Conservation (phyloP, 2,888 invertebrate species). For the Plagodis dolabraria region DNA sequence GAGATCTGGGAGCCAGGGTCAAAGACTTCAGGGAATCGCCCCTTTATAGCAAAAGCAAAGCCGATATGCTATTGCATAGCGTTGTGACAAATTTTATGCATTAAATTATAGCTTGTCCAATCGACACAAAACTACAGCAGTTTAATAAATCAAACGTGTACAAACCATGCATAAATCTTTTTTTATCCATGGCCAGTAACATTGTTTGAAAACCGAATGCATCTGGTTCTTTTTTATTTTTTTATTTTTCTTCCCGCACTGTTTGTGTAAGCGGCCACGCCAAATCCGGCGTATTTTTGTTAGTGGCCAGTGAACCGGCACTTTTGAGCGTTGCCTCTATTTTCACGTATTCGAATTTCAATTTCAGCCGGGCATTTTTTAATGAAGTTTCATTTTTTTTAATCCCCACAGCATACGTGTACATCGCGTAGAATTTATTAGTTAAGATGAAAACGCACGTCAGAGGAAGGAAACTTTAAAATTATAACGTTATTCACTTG, state of each 20-base stretch:
- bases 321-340: constrained; percentile 19
- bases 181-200: constrained; percentile 27
- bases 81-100: no score
- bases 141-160: constrained; percentile 19
- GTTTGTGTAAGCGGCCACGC: constrained; percentile 55
- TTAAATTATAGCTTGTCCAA: not conserved
- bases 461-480: no score
- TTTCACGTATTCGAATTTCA: constrained; percentile 38
- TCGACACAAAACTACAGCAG: not conserved
- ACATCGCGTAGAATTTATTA: not conserved
- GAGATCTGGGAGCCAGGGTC: no score
- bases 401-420: not conserved
- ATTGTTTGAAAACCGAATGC: constrained; percentile 36
- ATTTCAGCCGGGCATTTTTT: constrained; percentile 16
- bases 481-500: no score
- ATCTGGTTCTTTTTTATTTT: constrained; percentile 43
- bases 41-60: no score
- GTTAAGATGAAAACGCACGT: not conserved
- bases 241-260: constrained; percentile 40
- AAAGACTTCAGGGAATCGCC: no score
- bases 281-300: constrained; percentile 63
- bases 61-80: no score
- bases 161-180: constrained; percentile 20
- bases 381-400: constrained; percentile 17
- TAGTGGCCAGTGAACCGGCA: constrained; percentile 57